Base-by-base conservation (phyloP, 2,113 vertebrate species). In the Orycteropus afer region DNA sequence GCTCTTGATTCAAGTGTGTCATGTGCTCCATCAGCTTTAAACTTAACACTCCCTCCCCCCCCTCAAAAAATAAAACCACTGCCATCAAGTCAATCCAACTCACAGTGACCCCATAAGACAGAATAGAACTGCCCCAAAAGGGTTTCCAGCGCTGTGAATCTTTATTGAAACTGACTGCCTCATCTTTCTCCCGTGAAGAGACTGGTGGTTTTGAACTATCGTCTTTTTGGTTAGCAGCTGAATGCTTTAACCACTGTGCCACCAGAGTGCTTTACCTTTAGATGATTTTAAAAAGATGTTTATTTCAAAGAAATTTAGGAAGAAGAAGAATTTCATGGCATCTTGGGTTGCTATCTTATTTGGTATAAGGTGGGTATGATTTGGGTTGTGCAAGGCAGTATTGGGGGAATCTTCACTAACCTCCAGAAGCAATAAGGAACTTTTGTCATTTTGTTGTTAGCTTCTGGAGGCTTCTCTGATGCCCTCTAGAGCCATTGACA, bases 241-340 rank as follows among this genome's bases (percentile, higher is more conserved):
- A n/a, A n/a, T n/a, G n/a, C n/a, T n/a, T n/a, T n/a, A n/a, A n/a
- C n/a, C n/a, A n/a, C n/a, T n/a, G n/a, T n/a, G n/a, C n/a, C n/a
- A n/a, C n/a, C n/a, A n/a, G n/a, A n/a, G n/a, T n/a, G n/a, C n/a
- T n/a, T n/a, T n/a, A n/a, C n/a, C n/a, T n/a, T n/a, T 74, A 37
- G 22, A 53, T 59, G 29, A 3, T 86, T 94, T 85, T 67, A 32
- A 71, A 79, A 89, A 93, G 9, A 53, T 79, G 63, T 82, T 73
- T 78, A 4, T 87, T 89, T 92, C 47, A 65, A 81, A 89, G 65
- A 81, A 86, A 65, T 82, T 53, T 57, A 82, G 34, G 25, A 65
- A 34, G 49, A 67, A 83, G 23, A 85, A 63, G 1, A 51, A 34
- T 67, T 61, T 47, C 61, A 27, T 49, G 71, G 57, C 53, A 18